Evolutionary conservation across 2,797 vertebrate species (phyloP), one percentile per base, ranked within the genome.

Genomic region (Pyrocephalus nanus): DNA sequence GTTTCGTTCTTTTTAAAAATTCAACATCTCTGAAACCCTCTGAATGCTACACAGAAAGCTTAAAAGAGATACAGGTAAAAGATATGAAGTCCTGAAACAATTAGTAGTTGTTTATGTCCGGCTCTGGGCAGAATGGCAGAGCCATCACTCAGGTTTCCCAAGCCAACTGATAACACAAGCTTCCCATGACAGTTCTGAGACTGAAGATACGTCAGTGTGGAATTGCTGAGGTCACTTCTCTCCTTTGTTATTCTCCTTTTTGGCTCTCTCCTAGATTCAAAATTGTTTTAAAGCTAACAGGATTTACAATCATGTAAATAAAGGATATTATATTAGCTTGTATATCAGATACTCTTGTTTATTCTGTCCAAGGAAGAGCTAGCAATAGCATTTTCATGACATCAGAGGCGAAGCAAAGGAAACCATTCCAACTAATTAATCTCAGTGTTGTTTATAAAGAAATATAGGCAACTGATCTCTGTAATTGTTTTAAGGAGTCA

Each of bases 401-500:
- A 92, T 97, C 97, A 97, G 94, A 95, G 94, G 96, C 87, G 79
- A 97, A 94, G 93, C 84, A 75, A 91, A 97, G 96, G 97, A 97
- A 95, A 78, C 67, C 90, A 94, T 95, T 97, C 93, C 89, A 96
- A 91, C 77, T 55, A 65, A 96, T 97, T 96, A 77, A 94, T 97
- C 86, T 93, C 85, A 90, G 87, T 75, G 76, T 27, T 97, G 96
- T 98, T 98, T 98, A 97, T 79, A 97, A 95, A 96, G 73, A 94
- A 94, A 95, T 74, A 92, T 76, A 96, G 96, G 94, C 90, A 95
- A 88, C 93, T 96, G 77, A 93, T 97, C 58, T 95, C 61, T 91
- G 74, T 90, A 94, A 97, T 96, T 97, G 97, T 98, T 97, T 86
- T 93, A 88, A 95, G 90, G 95, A 96, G 90, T 96, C 93, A 69